These are phyloP conservation scores for Melangyna quadrimaculata DNA, from an alignment of 2,888 invertebrate genomes.

Conservation along the genomic window DNA sequence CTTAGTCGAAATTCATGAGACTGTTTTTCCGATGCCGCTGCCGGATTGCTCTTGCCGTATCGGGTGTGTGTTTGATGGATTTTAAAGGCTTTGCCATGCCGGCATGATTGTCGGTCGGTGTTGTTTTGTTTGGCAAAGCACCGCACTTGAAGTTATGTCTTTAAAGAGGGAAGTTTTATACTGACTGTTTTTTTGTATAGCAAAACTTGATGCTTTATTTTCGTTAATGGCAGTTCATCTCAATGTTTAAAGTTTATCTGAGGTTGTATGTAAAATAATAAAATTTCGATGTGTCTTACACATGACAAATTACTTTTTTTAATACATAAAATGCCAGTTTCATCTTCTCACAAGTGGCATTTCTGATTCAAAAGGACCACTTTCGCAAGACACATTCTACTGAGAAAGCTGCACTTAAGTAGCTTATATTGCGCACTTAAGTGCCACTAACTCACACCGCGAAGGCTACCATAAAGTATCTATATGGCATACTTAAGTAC, in stretches of 20 bases:
- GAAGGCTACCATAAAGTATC: no score
- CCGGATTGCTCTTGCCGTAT: not conserved
- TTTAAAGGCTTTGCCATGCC: not conserved
- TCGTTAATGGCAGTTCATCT: not conserved
- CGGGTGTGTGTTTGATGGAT: not conserved
- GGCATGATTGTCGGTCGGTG: not conserved
- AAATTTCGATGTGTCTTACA: not conserved
- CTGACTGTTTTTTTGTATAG: not conserved
- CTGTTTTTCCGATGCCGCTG: no score
- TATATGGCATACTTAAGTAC: no score
- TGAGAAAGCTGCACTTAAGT: no score
- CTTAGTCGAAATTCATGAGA: slow-evolving; percentile 18
- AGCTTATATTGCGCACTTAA: no score
- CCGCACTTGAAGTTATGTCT: not conserved
- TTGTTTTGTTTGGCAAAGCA: not conserved
- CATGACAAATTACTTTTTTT: not conserved
- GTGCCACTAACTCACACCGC: no score
- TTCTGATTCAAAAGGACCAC: no score
- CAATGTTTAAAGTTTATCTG: not conserved
- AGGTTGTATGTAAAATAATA: not conserved
- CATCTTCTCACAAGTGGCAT: no score
- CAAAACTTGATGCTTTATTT: slow-evolving; percentile 18
- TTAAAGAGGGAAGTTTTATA: not conserved
- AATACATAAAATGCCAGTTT: not conserved
- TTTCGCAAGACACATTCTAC: no score